A percentile compares a stretch with the other conserved stretches of the same genome.
Evolutionary conservation across 2,797 vertebrate species (phyloP).

Genomic region (Chromobotia macracanthus): DNA sequence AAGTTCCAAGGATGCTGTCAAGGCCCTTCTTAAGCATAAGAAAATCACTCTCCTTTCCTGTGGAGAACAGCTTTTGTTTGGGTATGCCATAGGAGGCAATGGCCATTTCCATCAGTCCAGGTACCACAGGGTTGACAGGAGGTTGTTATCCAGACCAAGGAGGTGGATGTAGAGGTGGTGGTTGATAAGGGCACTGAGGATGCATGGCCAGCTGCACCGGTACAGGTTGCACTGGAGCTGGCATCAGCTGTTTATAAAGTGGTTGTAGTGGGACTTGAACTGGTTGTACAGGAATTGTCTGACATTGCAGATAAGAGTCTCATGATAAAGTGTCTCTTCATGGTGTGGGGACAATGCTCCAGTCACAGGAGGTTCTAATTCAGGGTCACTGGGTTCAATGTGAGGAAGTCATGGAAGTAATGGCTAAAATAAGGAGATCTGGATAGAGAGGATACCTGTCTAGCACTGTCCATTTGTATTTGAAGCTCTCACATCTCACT

Average conservation of each 20-base stretch:
- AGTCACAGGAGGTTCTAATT: background rate
- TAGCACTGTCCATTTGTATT: background rate
- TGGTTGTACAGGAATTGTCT: background rate
- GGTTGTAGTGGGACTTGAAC: background rate
- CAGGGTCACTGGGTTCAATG: background rate
- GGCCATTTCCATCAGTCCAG: constrained; percentile 16
- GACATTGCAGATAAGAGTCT: too few relatives aligned
- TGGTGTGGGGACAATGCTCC: too few relatives aligned
- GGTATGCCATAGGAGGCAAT: constrained; percentile 25
- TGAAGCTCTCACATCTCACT: background rate
- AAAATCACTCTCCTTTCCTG: constrained; percentile 38
- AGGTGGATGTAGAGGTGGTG: background rate
- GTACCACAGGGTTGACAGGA: background rate
- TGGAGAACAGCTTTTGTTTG: constrained; percentile 28
- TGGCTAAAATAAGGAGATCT: background rate
- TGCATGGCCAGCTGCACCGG: background rate
- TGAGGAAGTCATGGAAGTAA: background rate
- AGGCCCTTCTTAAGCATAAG: constrained; percentile 44
- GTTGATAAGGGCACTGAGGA: background rate
- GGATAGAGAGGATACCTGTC: background rate
- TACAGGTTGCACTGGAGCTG: background rate
- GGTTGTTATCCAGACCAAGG: background rate
- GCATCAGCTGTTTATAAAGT: background rate
- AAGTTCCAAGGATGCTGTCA: constrained; percentile 34
- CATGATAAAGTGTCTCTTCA: background rate